Evolutionary conservation across 2,797 vertebrate species (phyloP).

Genomic region (Neomorphus geoffroyi): DNA sequence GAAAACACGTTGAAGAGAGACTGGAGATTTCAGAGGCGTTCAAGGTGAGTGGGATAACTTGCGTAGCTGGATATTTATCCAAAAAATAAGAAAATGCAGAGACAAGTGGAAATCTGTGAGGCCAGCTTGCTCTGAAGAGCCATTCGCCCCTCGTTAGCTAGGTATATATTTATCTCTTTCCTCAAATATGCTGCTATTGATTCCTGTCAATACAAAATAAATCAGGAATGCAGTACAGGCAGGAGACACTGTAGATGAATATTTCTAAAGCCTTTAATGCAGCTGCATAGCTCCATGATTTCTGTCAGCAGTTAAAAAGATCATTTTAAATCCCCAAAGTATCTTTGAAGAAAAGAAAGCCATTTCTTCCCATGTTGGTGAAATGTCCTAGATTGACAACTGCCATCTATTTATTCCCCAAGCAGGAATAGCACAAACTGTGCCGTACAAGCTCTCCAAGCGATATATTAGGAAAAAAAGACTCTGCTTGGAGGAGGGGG

Average conservation of each 20-base stretch:
- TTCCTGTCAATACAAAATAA: not conserved
- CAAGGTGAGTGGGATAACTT: slow-evolving; percentile 9
- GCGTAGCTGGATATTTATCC: not conserved
- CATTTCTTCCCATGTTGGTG: fast-evolving
- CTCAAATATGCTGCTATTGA: not conserved
- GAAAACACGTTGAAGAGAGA: not conserved
- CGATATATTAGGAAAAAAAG: too few species aligned
- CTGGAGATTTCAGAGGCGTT: slow-evolving; percentile 13
- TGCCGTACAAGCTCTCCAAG: not conserved
- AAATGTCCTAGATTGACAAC: not conserved
- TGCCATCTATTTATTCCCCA: not conserved
- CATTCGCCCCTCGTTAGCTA: not conserved
- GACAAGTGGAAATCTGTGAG: not conserved
- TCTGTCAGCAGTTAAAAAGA: not conserved
- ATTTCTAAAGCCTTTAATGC: not conserved
- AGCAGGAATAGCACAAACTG: not conserved
- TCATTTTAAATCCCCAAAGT: not conserved
- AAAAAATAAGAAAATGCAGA: not conserved
- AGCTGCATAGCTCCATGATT: not conserved
- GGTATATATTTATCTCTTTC: not conserved
- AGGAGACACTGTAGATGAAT: not conserved
- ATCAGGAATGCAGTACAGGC: not conserved
- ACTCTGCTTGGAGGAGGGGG: too few species aligned
- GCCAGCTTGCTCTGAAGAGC: not conserved
- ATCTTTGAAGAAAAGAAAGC: not conserved